A percentile compares a stretch with the other conserved stretches of the same genome.
Evolutionary conservation across 2,888 invertebrate genomes (phyloP).

Genomic region (Amorpha juglandis): DNA sequence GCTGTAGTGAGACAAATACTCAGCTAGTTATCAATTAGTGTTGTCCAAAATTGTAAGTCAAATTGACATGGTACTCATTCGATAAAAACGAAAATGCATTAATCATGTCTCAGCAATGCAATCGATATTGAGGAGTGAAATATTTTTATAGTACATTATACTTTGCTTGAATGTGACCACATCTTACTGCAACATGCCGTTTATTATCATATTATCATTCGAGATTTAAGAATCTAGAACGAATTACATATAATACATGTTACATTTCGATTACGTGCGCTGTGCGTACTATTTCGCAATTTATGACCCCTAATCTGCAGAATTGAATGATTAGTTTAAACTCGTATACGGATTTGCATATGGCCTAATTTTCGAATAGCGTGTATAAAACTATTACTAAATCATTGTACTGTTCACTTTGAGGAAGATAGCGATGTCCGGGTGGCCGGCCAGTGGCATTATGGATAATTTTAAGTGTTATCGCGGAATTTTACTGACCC

Average conservation of each 20-base stretch:
- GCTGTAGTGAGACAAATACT: no score
- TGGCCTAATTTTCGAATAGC: constrained; percentile 21
- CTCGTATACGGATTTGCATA: constrained; percentile 12
- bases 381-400: constrained; percentile 25
- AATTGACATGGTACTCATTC: no score
- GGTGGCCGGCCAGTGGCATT: constrained; percentile 33
- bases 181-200: no score
- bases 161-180: no score
- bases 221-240: neutral
- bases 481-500: constrained; percentile 50
- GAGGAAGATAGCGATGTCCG: constrained; percentile 38
- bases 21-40: no score
- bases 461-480: constrained; percentile 47
- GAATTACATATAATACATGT: constrained; percentile 3
- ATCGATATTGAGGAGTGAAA: no score
- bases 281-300: neutral
- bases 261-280: neutral
- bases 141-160: no score
- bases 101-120: no score
- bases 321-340: constrained; percentile 5
- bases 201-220: no score
- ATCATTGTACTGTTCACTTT: constrained; percentile 26
- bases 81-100: no score
- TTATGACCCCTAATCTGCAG: constrained; percentile 5
- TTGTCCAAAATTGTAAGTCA: no score